Evolutionary conservation across 2,113 vertebrate genomes (phyloP).

Genomic region (Dolichallabes microphthalmus): DNA sequence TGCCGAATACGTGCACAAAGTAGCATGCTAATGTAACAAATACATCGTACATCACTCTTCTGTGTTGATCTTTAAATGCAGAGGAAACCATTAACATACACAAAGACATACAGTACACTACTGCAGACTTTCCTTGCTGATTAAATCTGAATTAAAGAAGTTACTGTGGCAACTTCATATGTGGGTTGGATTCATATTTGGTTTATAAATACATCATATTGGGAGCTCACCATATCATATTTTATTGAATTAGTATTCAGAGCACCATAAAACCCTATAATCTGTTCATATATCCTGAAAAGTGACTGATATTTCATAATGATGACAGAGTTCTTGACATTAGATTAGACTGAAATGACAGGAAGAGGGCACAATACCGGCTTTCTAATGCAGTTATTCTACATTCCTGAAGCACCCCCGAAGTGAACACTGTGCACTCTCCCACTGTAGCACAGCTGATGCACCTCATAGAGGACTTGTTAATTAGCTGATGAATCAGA

Average conservation of each 20-base stretch:
- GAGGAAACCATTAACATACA: neutral
- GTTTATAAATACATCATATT: neutral
- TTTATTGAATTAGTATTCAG: neutral
- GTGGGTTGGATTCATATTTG: neutral
- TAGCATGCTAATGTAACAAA: neutral
- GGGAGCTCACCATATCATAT: neutral
- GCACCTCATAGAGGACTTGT: neutral
- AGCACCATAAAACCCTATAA: neutral
- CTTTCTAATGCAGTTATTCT: neutral
- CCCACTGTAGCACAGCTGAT: constrained; percentile 14
- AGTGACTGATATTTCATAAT: neutral
- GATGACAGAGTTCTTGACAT: neutral
- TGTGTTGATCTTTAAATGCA: neutral
- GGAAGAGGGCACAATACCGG: neutral
- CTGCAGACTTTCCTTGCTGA: neutral
- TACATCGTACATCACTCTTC: neutral
- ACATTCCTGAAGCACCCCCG: neutral
- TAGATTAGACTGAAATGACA: neutral
- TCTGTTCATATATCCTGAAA: neutral
- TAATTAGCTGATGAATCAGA: constrained; percentile 1
- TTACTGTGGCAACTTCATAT: neutral
- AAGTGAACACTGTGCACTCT: neutral
- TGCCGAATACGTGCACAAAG: neutral
- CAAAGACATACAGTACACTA: neutral
- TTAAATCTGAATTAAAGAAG: neutral